Conservation (phyloP, 2,797 vertebrate genomes). For the Podarcis lilfordi region DNA sequence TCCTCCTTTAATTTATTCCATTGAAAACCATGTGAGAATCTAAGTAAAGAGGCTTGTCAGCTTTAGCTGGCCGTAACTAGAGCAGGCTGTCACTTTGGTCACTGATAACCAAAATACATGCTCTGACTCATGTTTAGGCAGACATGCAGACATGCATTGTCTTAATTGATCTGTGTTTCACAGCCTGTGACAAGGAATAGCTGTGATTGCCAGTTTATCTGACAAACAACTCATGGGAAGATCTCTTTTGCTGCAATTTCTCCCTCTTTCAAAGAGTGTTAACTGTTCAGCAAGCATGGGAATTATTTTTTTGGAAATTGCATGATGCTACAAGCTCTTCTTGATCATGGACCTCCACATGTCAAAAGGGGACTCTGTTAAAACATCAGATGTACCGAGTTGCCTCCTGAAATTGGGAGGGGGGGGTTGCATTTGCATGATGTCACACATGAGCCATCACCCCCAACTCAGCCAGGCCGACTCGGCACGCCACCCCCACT, state of each 20-base stretch:
- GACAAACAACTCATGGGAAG: background rate
- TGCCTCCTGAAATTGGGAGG: too few species aligned
- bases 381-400: too few species aligned
- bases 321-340: background rate
- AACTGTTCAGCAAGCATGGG: background rate
- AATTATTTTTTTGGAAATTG: background rate
- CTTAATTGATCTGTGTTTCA: background rate
- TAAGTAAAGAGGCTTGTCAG: background rate
- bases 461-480: too few species aligned
- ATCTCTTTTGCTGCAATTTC: background rate
- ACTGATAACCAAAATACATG: accelerated
- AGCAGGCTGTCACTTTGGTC: accelerated
- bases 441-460: too few species aligned
- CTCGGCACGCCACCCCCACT: too few species aligned
- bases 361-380: background rate
- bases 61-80: accelerated
- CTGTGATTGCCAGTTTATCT: background rate
- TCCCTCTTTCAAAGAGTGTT: background rate
- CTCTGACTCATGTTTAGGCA: accelerated
- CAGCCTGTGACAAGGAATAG: accelerated
- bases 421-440: too few species aligned
- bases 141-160: background rate
- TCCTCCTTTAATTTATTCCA: background rate
- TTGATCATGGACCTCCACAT: background rate
- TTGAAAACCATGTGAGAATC: too few species aligned